Evolutionary conservation across 1,140 invertebrate species (phyloP).

Genomic region (Notospermus geniculatus): DNA sequence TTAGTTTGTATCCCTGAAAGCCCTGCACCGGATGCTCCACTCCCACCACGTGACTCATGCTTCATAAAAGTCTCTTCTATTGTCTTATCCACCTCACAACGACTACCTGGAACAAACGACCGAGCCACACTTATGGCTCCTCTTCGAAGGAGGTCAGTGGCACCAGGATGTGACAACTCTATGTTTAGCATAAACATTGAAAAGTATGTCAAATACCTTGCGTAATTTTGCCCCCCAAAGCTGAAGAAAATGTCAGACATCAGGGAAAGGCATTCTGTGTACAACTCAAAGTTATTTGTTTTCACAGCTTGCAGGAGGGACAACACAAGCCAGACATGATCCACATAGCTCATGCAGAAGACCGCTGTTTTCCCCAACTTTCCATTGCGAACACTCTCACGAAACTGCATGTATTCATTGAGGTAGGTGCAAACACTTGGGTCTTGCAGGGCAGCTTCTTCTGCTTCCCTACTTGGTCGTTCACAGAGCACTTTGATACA

Average conservation of each 20-base stretch:
- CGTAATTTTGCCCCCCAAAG: constrained; percentile 30
- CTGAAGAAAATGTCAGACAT: constrained; percentile 30
- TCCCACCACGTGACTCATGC: constrained; percentile 12
- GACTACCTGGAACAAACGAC: constrained; percentile 27
- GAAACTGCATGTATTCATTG: neutral
- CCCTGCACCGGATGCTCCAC: neutral
- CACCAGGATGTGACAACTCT: constrained; percentile 24
- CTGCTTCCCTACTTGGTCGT: neutral
- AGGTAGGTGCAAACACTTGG: neutral
- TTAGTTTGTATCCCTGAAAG: neutral
- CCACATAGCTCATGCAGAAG: constrained; percentile 27
- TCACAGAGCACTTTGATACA: neutral
- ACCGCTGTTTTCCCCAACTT: constrained; percentile 22
- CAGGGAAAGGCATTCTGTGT: constrained; percentile 13
- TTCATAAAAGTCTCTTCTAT: constrained; percentile 32
- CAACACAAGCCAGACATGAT: constrained; percentile 26
- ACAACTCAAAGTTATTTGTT: constrained; percentile 23
- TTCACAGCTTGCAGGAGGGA: constrained; percentile 25
- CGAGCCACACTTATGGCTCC: constrained; percentile 27
- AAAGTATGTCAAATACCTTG: constrained; percentile 26
- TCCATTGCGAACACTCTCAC: constrained; percentile 9
- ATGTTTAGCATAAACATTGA: constrained; percentile 25
- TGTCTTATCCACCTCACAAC: constrained; percentile 28
- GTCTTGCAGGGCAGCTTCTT: neutral
- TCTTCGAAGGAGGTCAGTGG: constrained; percentile 15